phyloP scores from a whole-genome alignment of 2,888 invertebrate genomes.

The Apantesis nais region DNA sequence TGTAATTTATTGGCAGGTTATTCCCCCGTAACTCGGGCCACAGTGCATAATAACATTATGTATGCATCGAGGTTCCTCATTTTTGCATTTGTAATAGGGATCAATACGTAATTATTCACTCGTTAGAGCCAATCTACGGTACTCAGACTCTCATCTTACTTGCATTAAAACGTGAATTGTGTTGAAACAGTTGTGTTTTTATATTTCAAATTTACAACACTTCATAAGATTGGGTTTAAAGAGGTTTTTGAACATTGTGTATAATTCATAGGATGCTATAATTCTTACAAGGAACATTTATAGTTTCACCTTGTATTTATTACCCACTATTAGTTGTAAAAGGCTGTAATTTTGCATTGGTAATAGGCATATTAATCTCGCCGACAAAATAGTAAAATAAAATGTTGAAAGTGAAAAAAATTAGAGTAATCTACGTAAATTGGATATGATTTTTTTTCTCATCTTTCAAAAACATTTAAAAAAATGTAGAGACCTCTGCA shows the following conservation, averaged over 20 bases:
- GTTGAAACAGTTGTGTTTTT: constrained; percentile 26
- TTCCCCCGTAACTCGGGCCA: constrained; percentile 53
- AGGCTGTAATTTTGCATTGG: neutral
- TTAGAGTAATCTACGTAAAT: too few species aligned
- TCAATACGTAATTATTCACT: constrained; percentile 83
- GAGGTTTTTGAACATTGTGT: neutral
- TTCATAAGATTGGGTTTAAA: neutral
- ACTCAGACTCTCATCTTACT: constrained; percentile 45
- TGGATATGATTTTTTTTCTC: too few species aligned
- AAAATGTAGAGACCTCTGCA: too few species aligned
- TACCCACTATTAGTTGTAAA: neutral
- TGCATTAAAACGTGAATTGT: constrained; percentile 59
- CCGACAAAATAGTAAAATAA: too few species aligned
- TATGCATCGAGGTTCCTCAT: constrained; percentile 78
- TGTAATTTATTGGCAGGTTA: constrained; percentile 4
- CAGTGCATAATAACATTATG: constrained; percentile 63
- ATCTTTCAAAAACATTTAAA: too few species aligned
- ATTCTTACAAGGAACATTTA: neutral
- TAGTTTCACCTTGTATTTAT: neutral
- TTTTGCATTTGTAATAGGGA: constrained; percentile 83
- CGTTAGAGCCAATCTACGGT: constrained; percentile 78
- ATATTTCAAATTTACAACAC: neutral
- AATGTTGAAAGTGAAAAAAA: too few species aligned
- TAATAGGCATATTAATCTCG: too few species aligned
- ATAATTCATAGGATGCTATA: neutral